Base-by-base conservation (phyloP, 2,113 vertebrate species). In the Centropristis striata region DNA sequence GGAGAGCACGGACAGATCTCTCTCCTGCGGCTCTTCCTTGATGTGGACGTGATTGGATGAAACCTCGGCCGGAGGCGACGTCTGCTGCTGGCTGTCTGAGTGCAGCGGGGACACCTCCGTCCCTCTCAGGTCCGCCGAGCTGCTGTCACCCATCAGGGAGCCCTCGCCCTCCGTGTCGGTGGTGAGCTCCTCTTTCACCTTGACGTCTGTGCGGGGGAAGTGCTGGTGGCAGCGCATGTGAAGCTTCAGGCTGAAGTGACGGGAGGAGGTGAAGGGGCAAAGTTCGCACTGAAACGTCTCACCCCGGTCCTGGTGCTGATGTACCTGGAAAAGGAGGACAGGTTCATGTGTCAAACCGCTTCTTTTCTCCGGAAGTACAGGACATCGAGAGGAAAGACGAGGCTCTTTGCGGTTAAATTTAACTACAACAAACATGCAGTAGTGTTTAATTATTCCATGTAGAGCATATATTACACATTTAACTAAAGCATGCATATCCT, bases 191-290 rank as follows among this genome's bases (percentile, higher is more conserved):
- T 99, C 98, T 93, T 99, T 99, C 94, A 99, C 97, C 95, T 97
- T 97, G 94, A 97, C 94, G 92, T 98, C 98, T 81, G 96, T 94
- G 94, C 97, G 96, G 68, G 98, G 97, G 94, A 99, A 99, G 95
- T 99, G 98, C 92, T 99, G 98, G 93, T 99, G 98, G 94, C 98
- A 99, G 88, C 98, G 98, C 98, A 99, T 99, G 93, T 99, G 98
- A 85, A 99, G 97, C 92, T 99, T 99, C 91, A 99, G 95, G 96
- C 98, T 99, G 96, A 99, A 99, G 95, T 99, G 98, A 90, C 98
- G 98, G 14, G 98, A 99, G 71, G 98, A 99, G 78, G 98, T 99
- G 93, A 99, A 99, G 86, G 98, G 98, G 91, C 98, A 99, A 21
- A 99, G 96, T 93, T 99, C 98, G 81, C 98, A 99, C 69, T 99